Base-by-base conservation (phyloP, 1,140 invertebrate species). In the Stegodyphus mimosarum region DNA sequence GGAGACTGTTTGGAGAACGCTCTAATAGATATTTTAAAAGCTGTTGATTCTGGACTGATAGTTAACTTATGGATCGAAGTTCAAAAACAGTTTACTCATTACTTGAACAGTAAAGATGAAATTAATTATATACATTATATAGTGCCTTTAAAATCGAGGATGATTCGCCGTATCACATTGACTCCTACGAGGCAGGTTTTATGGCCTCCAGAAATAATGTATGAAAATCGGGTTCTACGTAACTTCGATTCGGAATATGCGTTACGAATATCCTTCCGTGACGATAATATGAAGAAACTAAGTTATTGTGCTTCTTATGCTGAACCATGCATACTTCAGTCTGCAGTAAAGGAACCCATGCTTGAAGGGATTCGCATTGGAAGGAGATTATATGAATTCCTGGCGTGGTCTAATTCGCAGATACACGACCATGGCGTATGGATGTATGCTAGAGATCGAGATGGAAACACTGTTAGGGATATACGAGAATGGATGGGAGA, bases 401-500 rank as follows among this genome's bases (percentile, higher is more conserved):
- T 86, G 5, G 84, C 84, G 6, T 76, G 74, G 63, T 86, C 84
- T 6, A 78, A 76, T 51, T 86, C 84, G 13, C 76, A 86, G 66
- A 52, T 86, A 9, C 17, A 75, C 5, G 84, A 86, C 18, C 84
- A 80, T 53, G 66, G 64, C 10, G 76, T 86, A 15, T 86, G 84
- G 84, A 52, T 80, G 10, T 86, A 86, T 48, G 76, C 84, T 2
- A 33, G 17, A 49, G 84, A 86, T 17, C 5, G n/a, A 33, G 6
- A 71, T 10, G 84, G 76, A 11, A 52, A 71, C 6, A 83, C 77
- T 11, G 86, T 88, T 15, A 85, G 79, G 6, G 49, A 66, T 6
- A 89, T 89, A 15, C 79, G 88, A 9, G 55, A 66, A 9, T 89
- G 88, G 88, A 89, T 89, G 88, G 88, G 88, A 13, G 85, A 89